Evolutionary conservation across 2,797 vertebrate species (phyloP), one percentile per base, ranked within the genome.

Genomic region (Fistularia commersonii): DNA sequence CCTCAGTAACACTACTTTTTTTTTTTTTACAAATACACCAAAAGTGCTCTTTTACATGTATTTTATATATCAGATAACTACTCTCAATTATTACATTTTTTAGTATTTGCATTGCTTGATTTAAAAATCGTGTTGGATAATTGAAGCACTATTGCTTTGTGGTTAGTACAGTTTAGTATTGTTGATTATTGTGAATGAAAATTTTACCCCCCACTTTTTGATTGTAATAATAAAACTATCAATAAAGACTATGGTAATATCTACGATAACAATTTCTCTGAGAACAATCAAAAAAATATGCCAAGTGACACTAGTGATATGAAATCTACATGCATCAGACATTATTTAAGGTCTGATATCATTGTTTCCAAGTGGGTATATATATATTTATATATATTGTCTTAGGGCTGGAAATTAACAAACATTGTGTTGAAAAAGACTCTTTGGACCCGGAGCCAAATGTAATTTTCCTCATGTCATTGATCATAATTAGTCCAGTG

Each of bases 311-410:
- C 4, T 23, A 23, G 23, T 23, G 23, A 23, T 23, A 23, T 23
- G 23, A 23, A 23, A 23, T 61, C 14, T 51, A 63, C 81, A 80
- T 85, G 83, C 83, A 72, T 62, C 50, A 55, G 39, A 48, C 0
- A 34, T 54, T 54, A 67, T 75, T 76, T 72, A 69, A 11, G 40
- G 36, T 71, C 58, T 46, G 56, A 39, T 52, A 54, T 48, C 54
- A 47, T 54, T 39, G 33, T 57, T 57, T 65, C 39, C 66, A 39
- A 61, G 44, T 41, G 68, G 68, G 78, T 55, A n/a, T 46, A 13
- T 23, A 23, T 23, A 4, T 23, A 2, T 2, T 23, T 55, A n/a
- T 46, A 13, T 23, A 23, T 23, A 4, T 23, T 23, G 23, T 23
- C 23, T 23, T 23, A 23, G 23, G 23, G 23, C 23, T 23, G 23